Base-by-base conservation (phyloP, 2,888 invertebrate species). In the Penaeus monodon region DNA sequence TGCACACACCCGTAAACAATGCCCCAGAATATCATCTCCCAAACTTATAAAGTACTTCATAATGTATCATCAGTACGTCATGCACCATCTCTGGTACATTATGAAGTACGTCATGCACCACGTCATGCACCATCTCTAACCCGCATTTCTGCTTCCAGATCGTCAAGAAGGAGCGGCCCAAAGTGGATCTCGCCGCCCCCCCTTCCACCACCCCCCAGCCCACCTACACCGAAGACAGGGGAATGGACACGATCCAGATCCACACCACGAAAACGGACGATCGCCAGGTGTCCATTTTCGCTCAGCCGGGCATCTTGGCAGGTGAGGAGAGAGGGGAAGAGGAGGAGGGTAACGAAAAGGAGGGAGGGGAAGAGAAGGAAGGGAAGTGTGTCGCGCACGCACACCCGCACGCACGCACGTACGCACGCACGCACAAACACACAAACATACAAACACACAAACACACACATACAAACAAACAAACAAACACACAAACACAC, bases 301-400 rank as follows among this genome's bases (percentile, higher is more conserved):
- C 97, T 91, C 97, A 97, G 93, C 97, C 97, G 70, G 97, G 97
- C 93, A 97, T 97, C 91, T 94, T 97, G 92, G 97, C 97, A 93
- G 97, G 97, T 97, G 92, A 92, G 92, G 77, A 77, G 3, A 38
- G 33, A 22, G 44, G 77, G 14, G 38, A 44, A 22, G 22, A 2
- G 33, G 77, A 1, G 14, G 8, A 27, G 77, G 12, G 33, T 8
- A 12, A 12, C 14, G 77, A 76, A 33, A 29, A 12, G 68, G 22
- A 22, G 70, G 70, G 70, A 29, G 12, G 29, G 29, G 20, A 14
- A 6, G 70, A 24, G 70, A 14, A 24, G 4, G 70, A 14, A 22
- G 24, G 22, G 70, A 24, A 22, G 70, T 20, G 8, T 49, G 49
- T n/a, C 20, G 10, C 44, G 1, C 44, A 10, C 44, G 10, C 44